A percentile compares a stretch with the other conserved stretches of the same genome.
Evolutionary conservation across 92 coral and sea anemone species (phyloP).

Genomic region (Pocillopora grandis): DNA sequence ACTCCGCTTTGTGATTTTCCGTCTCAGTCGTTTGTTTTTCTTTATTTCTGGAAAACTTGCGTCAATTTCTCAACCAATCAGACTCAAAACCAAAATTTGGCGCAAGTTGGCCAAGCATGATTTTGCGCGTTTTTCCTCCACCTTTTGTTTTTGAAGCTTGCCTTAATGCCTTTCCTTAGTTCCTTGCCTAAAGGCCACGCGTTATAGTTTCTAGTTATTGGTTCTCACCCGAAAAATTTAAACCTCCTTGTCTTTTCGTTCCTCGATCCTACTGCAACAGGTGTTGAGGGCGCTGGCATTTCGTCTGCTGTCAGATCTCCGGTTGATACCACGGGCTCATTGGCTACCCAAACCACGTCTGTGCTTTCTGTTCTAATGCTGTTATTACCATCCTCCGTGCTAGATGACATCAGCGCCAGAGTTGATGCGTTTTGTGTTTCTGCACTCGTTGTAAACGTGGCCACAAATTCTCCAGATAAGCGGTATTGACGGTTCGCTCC

Average conservation of each 20-base stretch:
- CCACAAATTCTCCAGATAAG: slow-evolving; percentile 62
- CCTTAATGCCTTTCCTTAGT: no score
- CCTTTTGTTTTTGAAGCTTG: no score
- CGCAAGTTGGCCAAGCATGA: no score
- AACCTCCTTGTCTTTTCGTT: slow-evolving; percentile 66
- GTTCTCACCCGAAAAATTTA: slow-evolving; percentile 67
- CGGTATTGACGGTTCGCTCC: slow-evolving; percentile 36
- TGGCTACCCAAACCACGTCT: slow-evolving; percentile 79
- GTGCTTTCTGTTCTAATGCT: slow-evolving; percentile 60
- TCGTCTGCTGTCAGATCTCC: slow-evolving; percentile 85
- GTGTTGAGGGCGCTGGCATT: slow-evolving; percentile 68
- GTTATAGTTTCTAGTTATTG: background rate
- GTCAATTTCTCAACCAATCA: no score
- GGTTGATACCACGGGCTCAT: slow-evolving; percentile 76
- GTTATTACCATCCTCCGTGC: slow-evolving; percentile 50
- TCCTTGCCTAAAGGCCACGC: background rate
- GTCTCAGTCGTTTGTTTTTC: no score
- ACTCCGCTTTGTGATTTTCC: no score
- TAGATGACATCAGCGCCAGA: slow-evolving; percentile 49
- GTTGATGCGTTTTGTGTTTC: slow-evolving; percentile 41
- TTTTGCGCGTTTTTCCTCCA: no score
- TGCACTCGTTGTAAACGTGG: slow-evolving; percentile 64
- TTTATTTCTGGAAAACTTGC: no score
- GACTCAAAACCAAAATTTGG: no score
- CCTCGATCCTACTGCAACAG: slow-evolving; percentile 51